phyloP scores from a whole-genome alignment of 2,888 invertebrate genomes.

The Melolontha melolontha region DNA sequence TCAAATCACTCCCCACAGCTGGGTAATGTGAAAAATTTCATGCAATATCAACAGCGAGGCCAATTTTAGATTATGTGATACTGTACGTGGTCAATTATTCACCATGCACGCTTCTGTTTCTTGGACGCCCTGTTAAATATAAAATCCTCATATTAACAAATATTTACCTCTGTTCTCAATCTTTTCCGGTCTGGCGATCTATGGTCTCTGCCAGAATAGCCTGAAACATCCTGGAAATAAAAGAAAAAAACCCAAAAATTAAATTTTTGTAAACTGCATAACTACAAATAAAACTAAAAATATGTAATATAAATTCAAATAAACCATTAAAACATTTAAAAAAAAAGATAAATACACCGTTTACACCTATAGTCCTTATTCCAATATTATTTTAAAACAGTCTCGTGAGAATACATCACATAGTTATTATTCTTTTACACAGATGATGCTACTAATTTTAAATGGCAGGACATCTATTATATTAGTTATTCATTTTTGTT shows the following conservation, averaged over 20 bases:
- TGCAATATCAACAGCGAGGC: conserved; percentile 27
- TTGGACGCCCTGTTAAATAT: conserved; percentile 43
- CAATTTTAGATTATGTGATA: conserved; percentile 21
- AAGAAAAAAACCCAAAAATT: background rate
- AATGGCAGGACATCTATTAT: too few species aligned
- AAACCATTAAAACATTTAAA: too few species aligned
- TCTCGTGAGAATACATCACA: too few species aligned
- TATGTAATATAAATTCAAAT: too few species aligned
- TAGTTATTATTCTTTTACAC: too few species aligned
- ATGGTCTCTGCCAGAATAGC: conserved; percentile 68
- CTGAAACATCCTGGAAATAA: conserved; percentile 52
- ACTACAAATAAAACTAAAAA: too few species aligned
- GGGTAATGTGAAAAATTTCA: conserved; percentile 25
- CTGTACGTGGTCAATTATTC: conserved; percentile 27
- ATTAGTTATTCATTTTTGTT: too few species aligned
- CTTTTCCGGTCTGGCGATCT: conserved; percentile 75
- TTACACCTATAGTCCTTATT: too few species aligned
- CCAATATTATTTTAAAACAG: too few species aligned
- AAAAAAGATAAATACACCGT: too few species aligned
- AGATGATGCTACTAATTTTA: too few species aligned
- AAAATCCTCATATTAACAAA: conserved; percentile 14
- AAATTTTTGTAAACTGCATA: background rate
- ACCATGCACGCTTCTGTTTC: conserved; percentile 33
- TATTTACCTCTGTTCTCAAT: conserved; percentile 72
- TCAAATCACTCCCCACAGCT: conserved; percentile 25